Evolutionary conservation across 2,797 vertebrate species (phyloP).

Genomic region (Limosa lapponica): DNA sequence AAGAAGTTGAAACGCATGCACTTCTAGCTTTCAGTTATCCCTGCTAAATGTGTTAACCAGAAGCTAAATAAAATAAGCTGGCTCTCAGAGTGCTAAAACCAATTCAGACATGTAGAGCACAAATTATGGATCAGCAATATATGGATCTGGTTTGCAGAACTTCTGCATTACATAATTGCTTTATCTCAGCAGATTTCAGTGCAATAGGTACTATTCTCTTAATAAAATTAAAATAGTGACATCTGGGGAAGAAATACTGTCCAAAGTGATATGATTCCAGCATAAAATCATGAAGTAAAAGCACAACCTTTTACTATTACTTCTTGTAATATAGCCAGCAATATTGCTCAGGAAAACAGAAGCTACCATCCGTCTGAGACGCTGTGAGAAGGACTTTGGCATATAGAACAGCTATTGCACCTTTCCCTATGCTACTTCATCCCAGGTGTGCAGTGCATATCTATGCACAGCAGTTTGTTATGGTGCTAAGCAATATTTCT

Average conservation of each 20-base stretch:
- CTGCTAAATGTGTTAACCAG: constrained; percentile 39
- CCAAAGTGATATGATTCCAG: background rate
- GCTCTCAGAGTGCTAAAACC: constrained; percentile 19
- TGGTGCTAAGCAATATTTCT: background rate
- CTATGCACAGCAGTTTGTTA: background rate
- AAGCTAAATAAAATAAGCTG: constrained; percentile 55
- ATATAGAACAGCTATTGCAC: background rate
- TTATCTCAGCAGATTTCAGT: constrained; percentile 48
- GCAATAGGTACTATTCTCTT: constrained; percentile 7
- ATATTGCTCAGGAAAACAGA: background rate
- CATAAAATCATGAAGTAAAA: background rate
- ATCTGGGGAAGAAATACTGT: constrained; percentile 46
- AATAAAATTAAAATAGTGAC: constrained; percentile 50
- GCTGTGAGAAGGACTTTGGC: background rate
- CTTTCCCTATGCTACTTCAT: background rate
- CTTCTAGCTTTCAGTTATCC: constrained; percentile 28
- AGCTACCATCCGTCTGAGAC: background rate
- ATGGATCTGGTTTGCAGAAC: constrained; percentile 31
- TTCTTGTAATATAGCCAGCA: background rate
- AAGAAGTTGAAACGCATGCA: constrained; percentile 31
- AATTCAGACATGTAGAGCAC: constrained; percentile 5
- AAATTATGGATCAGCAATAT: constrained; percentile 1
- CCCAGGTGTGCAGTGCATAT: background rate
- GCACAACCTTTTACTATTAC: background rate
- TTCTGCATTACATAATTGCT: constrained; percentile 35